phyloP scores from a whole-genome alignment of 2,797 vertebrate genomes.

The Brachymystax lenok region DNA sequence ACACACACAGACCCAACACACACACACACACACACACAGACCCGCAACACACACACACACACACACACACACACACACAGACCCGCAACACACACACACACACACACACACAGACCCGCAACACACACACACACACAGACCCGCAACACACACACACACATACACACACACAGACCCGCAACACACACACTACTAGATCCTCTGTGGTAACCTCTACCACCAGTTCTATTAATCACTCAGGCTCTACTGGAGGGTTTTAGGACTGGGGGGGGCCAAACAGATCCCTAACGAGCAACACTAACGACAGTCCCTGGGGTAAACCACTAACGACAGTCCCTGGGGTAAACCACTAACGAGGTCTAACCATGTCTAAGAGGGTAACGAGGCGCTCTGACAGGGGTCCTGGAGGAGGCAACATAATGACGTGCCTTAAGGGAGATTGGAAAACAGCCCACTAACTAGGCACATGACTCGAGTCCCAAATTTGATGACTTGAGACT shows the following conservation, averaged over 20 bases:
- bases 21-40: no score
- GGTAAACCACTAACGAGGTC: neutral
- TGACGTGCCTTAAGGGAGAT: neutral
- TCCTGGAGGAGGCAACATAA: neutral
- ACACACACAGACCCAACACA: neutral
- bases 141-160: no score
- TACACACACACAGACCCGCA: no score
- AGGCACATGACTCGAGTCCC: neutral
- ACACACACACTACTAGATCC: no score
- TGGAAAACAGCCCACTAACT: neutral
- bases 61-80: no score
- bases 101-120: no score
- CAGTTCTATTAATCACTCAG: neutral
- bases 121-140: no score
- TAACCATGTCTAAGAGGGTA: neutral
- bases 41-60: no score
- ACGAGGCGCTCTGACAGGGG: neutral
- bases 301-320: conserved; percentile 1
- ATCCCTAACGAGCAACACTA: conserved; percentile 20
- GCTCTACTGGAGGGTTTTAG: neutral
- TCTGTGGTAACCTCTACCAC: neutral
- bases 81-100: no score
- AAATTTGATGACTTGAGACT: no score
- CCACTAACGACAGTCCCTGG: conserved; percentile 3
- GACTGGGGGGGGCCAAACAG: neutral